Percentiles rank a stretch among this genome's conserved stretches.
Conservation (phyloP, 1,140 invertebrate species). For the Heliconius eleuchia region DNA sequence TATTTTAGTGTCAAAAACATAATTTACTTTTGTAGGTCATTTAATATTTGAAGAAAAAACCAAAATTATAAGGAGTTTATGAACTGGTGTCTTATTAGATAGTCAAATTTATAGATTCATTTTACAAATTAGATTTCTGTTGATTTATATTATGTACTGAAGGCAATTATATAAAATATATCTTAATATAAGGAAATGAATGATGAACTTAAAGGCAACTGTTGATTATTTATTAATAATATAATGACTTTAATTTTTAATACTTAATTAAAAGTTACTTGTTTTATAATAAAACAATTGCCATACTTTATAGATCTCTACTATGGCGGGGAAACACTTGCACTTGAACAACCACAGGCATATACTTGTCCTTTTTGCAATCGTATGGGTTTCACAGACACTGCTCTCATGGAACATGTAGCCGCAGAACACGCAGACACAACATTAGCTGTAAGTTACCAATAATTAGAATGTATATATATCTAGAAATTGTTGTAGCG, state of each 20-base stretch:
- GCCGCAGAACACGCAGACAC: slow-evolving; percentile 93
- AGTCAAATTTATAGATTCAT: no score
- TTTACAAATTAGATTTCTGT: no score
- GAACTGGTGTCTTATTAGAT: no score
- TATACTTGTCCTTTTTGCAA: slow-evolving; percentile 98
- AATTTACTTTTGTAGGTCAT: background rate
- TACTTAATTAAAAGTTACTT: background rate
- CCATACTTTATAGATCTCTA: slow-evolving; percentile 88
- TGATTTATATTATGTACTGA: no score
- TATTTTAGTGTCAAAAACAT: background rate
- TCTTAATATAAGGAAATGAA: no score
- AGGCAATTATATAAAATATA: no score
- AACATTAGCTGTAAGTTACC: slow-evolving; percentile 88
- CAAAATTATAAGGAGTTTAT: no score
- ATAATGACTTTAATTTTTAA: background rate
- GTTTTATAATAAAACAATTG: background rate
- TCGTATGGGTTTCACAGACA: slow-evolving; percentile 97
- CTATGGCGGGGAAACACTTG: slow-evolving; percentile 95
- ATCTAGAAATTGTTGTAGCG: no score
- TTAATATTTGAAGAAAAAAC: no score
- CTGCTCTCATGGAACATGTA: slow-evolving; percentile 95
- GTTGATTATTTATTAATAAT: background rate
- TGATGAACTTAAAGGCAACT: no score
- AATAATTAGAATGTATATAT: no score
- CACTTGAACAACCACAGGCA: slow-evolving; percentile 94